Base-by-base conservation (phyloP, 2,113 vertebrate species). In the Dendropsophus ebraccatus region DNA sequence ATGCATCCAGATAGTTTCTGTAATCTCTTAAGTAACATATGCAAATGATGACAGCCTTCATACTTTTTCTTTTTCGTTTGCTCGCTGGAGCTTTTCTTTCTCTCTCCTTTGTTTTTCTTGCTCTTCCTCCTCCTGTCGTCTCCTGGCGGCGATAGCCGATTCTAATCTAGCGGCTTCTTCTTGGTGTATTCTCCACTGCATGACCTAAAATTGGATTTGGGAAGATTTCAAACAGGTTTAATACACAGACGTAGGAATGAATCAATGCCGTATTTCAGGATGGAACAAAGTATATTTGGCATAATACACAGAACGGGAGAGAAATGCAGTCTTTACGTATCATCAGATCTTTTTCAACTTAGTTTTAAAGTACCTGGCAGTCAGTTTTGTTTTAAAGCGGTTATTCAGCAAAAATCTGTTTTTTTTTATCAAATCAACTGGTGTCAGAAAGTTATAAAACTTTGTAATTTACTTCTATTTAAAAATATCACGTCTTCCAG, bases 91-190 rank as follows among this genome's bases (percentile, higher is more conserved):
- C 0, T 75, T 82, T 84, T 97, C 95, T 85, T 91, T 96, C 47
- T 96, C 92, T 73, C 90, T 94, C 90, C 92, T 92, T 5, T 92
- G 92, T 90, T 90, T 97, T 82, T 94, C 87, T 85, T 91, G 91
- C 60, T 94, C 94, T 49, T 95, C 90, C 87, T 96, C 91, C 88
- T 94, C 92, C 87, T 95, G 93, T 84, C 91, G 94, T 88, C 92
- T 95, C 90, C 95, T 91, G 65, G 92, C 91, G 90, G 94, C 94
- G 76, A 96, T 90, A 80, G 94, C 93, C 88, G 94, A 95, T 92
- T 99, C 96, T 41, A 97, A 90, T 87, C 88, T 91, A 1, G 94
- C 92, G 87, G 94, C 91, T 90, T 98, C 96, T 90, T 97, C 95
- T 91, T 97, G 97, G 85, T 94, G 95, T 37, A 89, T 90, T 86